A percentile compares a stretch with the other conserved stretches of the same genome.
Conservation (phyloP, 2,797 vertebrate genomes). For the Pseudochirops cupreus region DNA sequence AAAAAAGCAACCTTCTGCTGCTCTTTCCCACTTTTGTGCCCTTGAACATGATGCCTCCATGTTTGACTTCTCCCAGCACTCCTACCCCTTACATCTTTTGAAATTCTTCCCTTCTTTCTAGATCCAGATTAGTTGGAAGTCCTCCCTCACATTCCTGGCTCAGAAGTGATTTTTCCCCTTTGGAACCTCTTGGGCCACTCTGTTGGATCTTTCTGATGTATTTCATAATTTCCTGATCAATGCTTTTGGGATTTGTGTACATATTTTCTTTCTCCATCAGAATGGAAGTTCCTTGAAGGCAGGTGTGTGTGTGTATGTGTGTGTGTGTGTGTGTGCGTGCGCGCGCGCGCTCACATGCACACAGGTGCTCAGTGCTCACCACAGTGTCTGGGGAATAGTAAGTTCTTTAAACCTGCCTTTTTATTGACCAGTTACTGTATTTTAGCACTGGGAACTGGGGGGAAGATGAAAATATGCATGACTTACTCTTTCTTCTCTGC, state of each 20-base stretch:
- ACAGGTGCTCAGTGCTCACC: neutral
- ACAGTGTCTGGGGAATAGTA: neutral
- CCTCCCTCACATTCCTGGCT: neutral
- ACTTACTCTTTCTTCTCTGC: neutral
- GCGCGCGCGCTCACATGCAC: rapidly evolving
- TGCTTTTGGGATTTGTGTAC: neutral
- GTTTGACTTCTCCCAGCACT: neutral
- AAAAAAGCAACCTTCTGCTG: neutral
- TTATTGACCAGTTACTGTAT: neutral
- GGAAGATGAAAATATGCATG: neutral
- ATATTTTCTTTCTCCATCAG: neutral
- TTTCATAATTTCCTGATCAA: neutral
- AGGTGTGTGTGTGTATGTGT: neutral
- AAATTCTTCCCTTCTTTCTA: neutral
- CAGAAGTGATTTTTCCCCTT: neutral
- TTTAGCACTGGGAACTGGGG: neutral
- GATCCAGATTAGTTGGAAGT: neutral
- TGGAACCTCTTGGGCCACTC: neutral
- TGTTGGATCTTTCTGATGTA: neutral
- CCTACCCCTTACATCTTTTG: neutral
- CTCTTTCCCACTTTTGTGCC: neutral
- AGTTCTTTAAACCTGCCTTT: neutral
- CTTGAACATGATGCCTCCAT: neutral
- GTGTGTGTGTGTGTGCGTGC: neutral
- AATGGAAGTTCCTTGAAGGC: neutral